Evolutionary conservation across 2,888 invertebrate species (phyloP), one percentile per base, ranked within the genome.

Genomic region (Drosophila picticornis): DNA sequence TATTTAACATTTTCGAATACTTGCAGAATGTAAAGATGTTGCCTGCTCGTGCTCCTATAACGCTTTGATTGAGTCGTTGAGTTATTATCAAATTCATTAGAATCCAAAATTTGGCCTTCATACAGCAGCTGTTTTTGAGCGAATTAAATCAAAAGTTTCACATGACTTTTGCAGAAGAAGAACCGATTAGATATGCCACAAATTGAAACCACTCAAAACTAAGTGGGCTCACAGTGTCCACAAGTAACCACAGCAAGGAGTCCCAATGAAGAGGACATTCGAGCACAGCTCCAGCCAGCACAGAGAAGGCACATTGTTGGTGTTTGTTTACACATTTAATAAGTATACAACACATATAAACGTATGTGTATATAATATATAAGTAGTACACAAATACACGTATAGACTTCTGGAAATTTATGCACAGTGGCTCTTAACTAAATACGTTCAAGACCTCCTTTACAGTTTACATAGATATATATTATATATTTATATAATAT

Each of bases 321-420:
- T 87, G 85, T 81, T 79, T 84, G 82, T 78, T 89, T 84, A 87
- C 84, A 74, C 31, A 62, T 61, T 59, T 38, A 27, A 57, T 29
- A 48, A 27, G 11, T 46, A 36, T 53, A n/a, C 11, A 36, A 40
- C 25, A 38, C 27, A 40, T 19, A 62, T 16, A 25, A 48, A 25
- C 2, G 11, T 27, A 19, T 19, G 25, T 34, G 25, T 25, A 25
- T 56, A 27, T 27, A 16, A 43, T 25, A 25, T 60, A n/a, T 32
- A 16, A 5, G 5, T 22, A 5, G 11, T 43, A 34, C 22, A 40
- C 27, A 58, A 19, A 59, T 55, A n/a, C 27, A 19, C 53, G 2
- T 25, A 31, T 36, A 6, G 22, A 43, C 11, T 43, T 43, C 22
- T 43, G 43, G 11, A 43, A 22, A 43, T 43, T 2, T 22, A 43